phyloP scores from a whole-genome alignment of 92 coral and sea anemone species.

The Epizoanthus scotinus region DNA sequence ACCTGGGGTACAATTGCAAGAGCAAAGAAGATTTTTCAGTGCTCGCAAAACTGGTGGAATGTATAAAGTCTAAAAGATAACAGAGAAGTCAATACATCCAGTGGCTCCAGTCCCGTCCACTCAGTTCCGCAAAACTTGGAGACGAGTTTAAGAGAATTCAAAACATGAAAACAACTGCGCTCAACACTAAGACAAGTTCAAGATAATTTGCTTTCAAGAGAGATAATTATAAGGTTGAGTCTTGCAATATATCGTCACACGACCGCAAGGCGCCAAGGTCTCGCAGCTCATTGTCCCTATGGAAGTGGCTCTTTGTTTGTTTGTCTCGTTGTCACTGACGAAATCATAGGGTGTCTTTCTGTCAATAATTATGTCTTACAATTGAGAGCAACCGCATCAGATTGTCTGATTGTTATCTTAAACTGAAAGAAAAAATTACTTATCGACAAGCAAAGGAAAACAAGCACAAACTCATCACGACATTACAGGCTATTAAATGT shows the following conservation, averaged over 20 bases:
- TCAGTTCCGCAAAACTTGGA: too few species aligned
- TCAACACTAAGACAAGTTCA: background rate
- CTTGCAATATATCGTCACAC: background rate
- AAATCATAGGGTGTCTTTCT: background rate
- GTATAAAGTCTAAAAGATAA: too few species aligned
- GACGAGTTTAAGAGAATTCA: background rate
- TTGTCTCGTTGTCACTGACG: constrained; percentile 7
- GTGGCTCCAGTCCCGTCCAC: too few species aligned
- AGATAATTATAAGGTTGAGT: background rate
- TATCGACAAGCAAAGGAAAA: background rate
- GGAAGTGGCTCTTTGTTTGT: background rate
- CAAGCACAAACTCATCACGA: background rate
- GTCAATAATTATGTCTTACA: background rate
- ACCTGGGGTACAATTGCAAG: too few species aligned
- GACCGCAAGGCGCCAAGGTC: constrained; percentile 24
- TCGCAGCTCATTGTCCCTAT: constrained; percentile 5
- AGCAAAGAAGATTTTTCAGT: too few species aligned
- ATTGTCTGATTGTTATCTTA: constrained; percentile 19
- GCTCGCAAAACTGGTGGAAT: too few species aligned
- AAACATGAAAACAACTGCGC: background rate
- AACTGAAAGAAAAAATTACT: background rate
- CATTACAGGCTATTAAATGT: background rate
- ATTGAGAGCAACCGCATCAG: background rate
- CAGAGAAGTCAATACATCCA: too few species aligned
- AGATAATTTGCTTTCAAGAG: background rate